Evolutionary conservation across 2,888 invertebrate genomes (phyloP), one percentile per base, ranked within the genome.

Genomic region (Hesperia comma): DNA sequence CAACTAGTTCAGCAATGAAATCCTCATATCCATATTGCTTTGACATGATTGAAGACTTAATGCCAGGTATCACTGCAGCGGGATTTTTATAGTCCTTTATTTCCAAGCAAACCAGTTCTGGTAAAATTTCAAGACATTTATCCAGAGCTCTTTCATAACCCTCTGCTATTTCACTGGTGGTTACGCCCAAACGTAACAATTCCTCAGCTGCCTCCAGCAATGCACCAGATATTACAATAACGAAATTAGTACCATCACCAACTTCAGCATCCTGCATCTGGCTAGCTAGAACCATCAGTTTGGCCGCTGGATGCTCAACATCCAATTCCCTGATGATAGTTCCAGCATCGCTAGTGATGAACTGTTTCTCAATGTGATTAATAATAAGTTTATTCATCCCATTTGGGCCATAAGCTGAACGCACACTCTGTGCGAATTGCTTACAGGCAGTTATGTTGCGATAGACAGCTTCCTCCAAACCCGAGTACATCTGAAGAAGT

Each of bases 351-450:
- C 98, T 99, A 0, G 99, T 99, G 4, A 99, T 98, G 92, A 99
- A 99, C 76, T 99, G 95, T 83, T 99, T 99, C 81, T 99, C 99
- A 74, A 99, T 94, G 85, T 99, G 99, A 90, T 99, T 99, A 69
- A 99, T 99, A 21, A 99, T 96, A 97, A 99, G 99, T 94, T 99
- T 99, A 89, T 99, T 99, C 97, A 97, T 97, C 75, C 99, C 99
- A 93, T 98, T 98, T 8, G 99, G 99, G 0, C 99, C 99, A 87
- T 98, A 99, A 1, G 99, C 98, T 21, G 99, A 97, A 72, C 97
- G 95, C 26, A 99, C 96, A 71, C 98, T 98, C 78, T 97, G 96
- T 1, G 99, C 95, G 79, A 99, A 97, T 83, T 99, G 97, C 86
- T 98, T 98, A 89, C 99, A 99, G 19, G 99, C 99, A 76, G 94